A percentile compares a stretch with the other conserved stretches of the same genome.
These are phyloP conservation scores for Drosophila austrosaltans DNA, from an alignment of 2,888 invertebrate species.

Conservation along the genomic window DNA sequence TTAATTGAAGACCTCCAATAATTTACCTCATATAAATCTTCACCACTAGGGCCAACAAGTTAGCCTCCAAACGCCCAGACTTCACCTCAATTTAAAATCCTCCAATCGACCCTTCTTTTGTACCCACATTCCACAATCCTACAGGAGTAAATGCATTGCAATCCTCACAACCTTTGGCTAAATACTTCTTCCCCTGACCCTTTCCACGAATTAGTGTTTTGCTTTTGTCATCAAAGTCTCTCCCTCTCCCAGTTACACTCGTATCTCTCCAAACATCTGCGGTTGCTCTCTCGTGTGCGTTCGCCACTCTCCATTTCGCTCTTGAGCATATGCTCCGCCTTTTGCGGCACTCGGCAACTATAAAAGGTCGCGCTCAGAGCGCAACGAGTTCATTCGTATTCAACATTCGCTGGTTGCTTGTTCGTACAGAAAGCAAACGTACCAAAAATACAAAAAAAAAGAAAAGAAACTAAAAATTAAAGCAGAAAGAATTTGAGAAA, in stretches of 20 bases:
- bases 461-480: constrained; percentile 16
- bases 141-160: not conserved
- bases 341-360: constrained; percentile 51
- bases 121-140: not conserved
- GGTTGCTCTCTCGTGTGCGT: constrained; percentile 7
- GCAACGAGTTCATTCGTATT: constrained; percentile 58
- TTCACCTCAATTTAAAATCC: constrained; percentile 1
- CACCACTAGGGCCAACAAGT: not conserved
- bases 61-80: not conserved
- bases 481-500: constrained; percentile 9
- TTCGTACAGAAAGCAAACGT: constrained; percentile 43
- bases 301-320: constrained; percentile 3
- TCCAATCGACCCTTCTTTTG: not conserved
- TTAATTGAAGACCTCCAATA: not conserved
- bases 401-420: constrained; percentile 55
- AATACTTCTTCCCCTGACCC: not conserved
- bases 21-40: not conserved
- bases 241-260: not conserved
- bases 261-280: not conserved
- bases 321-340: constrained; percentile 40
- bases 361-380: constrained; percentile 77
- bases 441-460: constrained; percentile 11
- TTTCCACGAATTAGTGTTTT: not conserved
- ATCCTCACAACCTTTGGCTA: not conserved
- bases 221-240: not conserved